Base-by-base conservation (phyloP, 2,113 vertebrate genomes). In the Ophthalmolycus amberensis region DNA sequence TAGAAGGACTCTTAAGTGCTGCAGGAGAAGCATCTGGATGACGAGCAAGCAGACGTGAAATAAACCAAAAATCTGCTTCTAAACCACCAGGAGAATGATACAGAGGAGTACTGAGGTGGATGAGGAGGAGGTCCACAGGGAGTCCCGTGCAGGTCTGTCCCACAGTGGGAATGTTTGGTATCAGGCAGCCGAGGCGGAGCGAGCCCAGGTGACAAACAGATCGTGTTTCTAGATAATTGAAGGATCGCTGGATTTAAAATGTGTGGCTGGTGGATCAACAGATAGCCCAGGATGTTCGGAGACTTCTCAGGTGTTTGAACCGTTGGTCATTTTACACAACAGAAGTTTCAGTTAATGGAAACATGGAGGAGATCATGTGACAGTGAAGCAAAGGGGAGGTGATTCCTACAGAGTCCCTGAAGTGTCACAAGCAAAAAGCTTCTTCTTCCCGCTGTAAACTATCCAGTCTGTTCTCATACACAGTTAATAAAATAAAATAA, bases 171-270 rank as follows among this genome's bases (percentile, higher is more conserved):
- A 77, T 69, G 79, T 85, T 85, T 73, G 80, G 44, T 56, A 22
- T 79, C 66, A 63, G 70, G 32, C 0, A 40, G 44, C 46, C 3
- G 50, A 40, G 77, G 70, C 34, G 54, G 64, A 1, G 71, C 8
- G 1, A 64, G 79, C 5, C 11, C 88, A 87, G 77, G 84, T 83
- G 90, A 85, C 48, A 6, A 34, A 4, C 75, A 80, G 91, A 82
- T 91, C 48, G 79, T 11, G 77, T 92, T 92, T 87, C 82, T n/a
- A 70, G 52, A 69, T 90, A 92, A 92, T 91, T 92, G 82, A 81
- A 50, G 89, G 88, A 77, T 87, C 56, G 25, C 50, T 75, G 88
- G 71, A 87, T 83, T 27, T 76, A 56, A 18, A 76, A 62, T 50
- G 48, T 48, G 70, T 11, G 40, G 8, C 27, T 34, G 6, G 72